Evolutionary conservation across 2,888 invertebrate genomes (phyloP), one percentile per base, ranked within the genome.

Genomic region (Lottia gigantea): DNA sequence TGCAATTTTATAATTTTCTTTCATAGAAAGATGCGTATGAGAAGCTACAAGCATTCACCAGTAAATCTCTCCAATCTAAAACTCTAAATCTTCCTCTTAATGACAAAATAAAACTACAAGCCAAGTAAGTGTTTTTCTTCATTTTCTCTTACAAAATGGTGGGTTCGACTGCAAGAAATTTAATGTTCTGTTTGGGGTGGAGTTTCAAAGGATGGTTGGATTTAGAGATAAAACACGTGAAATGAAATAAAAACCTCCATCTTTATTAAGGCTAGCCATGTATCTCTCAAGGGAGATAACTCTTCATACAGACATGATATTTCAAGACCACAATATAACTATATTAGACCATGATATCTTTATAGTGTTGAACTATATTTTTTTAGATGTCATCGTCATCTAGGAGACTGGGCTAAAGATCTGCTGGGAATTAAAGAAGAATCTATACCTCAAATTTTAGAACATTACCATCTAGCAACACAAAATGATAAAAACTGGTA

Each of bases 341-440:
- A n/a, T n/a, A n/a, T n/a, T n/a, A n/a, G n/a, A n/a, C n/a, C n/a
- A n/a, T n/a, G n/a, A n/a, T n/a, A n/a, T n/a, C n/a, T n/a, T n/a
- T n/a, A n/a, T n/a, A n/a, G n/a, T n/a, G n/a, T 26, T 46, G 55
- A 62, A n/a, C n/a, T 46, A 46, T 67, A 26, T 72, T 23, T 74
- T 76, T 71, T 92, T 14, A 93, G 96, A 45, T 98, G 97, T 86
- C 97, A 96, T 86, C 90, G 98, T 72, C 95, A 97, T 86, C 90
- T 99, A 46, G 99, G 98, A 1, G 93, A 95, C 67, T 99, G 98
- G 98, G 94, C 95, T 82, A 96, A 98, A 87, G 92, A 94, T 62
- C 87, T 96, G 2, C 92, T 94, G 79, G 96, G 95, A 16, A 92
- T 95, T 67, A 94, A 93, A 74, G 93, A 95, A 81, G 89, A 90